A percentile compares a stretch with the other conserved stretches of the same genome.
These are phyloP conservation scores for Astreopora myriophthalma DNA, from an alignment of 64 coral and sea anemone species.

Conservation along the genomic window DNA sequence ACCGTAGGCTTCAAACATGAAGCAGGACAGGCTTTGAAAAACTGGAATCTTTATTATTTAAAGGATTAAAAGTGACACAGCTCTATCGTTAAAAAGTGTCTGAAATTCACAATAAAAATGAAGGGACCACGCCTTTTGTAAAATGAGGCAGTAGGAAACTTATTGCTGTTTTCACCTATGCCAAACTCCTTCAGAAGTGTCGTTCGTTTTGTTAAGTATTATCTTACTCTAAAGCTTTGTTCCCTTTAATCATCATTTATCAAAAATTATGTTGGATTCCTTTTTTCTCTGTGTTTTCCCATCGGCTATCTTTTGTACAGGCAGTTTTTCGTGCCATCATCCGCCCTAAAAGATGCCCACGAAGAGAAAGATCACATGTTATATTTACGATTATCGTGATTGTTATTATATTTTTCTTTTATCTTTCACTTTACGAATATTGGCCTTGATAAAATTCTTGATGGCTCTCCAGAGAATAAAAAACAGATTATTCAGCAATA, in stretches of 20 bases:
- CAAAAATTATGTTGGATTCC: neutral
- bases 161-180: neutral
- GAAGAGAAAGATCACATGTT: neutral
- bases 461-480: neutral
- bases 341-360: neutral
- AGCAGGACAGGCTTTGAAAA: too few relatives aligned
- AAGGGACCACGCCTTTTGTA: neutral
- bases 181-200: neutral
- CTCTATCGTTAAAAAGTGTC: neutral
- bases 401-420: neutral
- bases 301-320: neutral
- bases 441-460: neutral
- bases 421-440: neutral
- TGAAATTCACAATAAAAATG: neutral
- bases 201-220: too few relatives aligned
- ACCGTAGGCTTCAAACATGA: too few relatives aligned
- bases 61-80: neutral
- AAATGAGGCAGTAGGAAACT: neutral
- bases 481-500: constrained; percentile 16
- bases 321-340: neutral
- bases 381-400: constrained; percentile 2
- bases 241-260: neutral
- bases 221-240: too few relatives aligned
- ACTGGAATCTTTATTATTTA: neutral
- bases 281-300: neutral